These are phyloP conservation scores for Melierax canorus DNA, from an alignment of 2,113 vertebrate species.

Conservation along the genomic window DNA sequence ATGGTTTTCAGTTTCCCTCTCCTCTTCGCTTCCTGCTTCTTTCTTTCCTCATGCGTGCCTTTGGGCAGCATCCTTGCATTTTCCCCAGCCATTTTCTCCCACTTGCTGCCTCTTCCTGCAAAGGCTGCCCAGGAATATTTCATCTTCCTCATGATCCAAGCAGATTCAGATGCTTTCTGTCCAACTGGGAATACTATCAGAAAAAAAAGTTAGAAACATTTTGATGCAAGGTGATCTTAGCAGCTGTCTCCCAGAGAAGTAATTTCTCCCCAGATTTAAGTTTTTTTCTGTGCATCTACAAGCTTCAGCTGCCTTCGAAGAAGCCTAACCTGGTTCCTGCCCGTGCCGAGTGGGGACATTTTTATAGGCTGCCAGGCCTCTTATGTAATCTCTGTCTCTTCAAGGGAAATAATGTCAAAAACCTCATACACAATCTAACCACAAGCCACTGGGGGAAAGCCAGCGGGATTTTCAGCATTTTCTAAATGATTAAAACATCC, in stretches of 20 bases:
- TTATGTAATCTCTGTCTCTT: constrained; percentile 11
- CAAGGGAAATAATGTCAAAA: constrained; percentile 11
- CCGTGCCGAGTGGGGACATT: neutral
- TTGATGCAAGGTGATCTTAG: neutral
- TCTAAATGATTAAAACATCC: neutral
- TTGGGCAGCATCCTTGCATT: constrained; percentile 4
- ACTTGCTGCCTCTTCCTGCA: neutral
- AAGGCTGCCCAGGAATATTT: neutral
- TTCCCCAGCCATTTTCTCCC: neutral
- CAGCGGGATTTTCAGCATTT: neutral
- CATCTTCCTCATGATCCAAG: constrained; percentile 5
- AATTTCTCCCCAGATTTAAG: neutral
- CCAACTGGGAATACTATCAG: neutral
- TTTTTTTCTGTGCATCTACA: neutral
- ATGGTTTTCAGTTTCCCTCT: neutral
- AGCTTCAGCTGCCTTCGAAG: neutral
- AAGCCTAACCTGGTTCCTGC: neutral
- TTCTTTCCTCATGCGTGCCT: neutral
- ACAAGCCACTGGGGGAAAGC: neutral
- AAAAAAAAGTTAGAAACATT: neutral
- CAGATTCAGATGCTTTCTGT: neutral
- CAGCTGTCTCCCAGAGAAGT: neutral
- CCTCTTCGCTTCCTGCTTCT: neutral
- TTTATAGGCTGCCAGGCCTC: constrained; percentile 35
- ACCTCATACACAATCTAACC: neutral